phyloP scores from a whole-genome alignment of 2,888 invertebrate genomes.

The Acronicta leporina region DNA sequence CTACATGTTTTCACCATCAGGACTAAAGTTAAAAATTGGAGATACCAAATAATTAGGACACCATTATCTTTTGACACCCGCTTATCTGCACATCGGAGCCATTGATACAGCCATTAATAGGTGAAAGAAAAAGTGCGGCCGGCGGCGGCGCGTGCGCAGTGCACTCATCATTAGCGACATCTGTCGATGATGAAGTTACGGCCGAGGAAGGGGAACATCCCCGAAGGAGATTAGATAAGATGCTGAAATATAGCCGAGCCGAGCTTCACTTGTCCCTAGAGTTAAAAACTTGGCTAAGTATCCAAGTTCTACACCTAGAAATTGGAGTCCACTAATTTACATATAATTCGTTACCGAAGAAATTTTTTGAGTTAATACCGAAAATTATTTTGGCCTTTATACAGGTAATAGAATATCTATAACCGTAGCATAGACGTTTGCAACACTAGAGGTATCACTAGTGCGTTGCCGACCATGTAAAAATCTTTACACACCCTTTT shows the following conservation, averaged over 20 bases:
- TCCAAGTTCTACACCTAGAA: no score
- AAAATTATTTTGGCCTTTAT: no score
- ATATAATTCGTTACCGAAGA: no score
- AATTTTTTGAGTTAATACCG: no score
- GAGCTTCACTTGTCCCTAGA: background rate
- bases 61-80: slow-evolving; percentile 48
- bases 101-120: slow-evolving; percentile 57
- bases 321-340: no score
- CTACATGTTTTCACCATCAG: slow-evolving; percentile 33
- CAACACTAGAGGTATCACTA: no score
- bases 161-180: slow-evolving; percentile 48
- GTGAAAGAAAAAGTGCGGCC: slow-evolving; percentile 53
- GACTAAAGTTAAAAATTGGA: slow-evolving; percentile 6
- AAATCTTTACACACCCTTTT: no score
- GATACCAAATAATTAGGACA: slow-evolving; percentile 50
- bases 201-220: slow-evolving; percentile 13
- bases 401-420: no score
- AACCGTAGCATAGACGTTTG: no score
- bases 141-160: slow-evolving; percentile 60
- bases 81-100: slow-evolving; percentile 54
- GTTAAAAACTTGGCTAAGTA: no score
- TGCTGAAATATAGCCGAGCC: slow-evolving; percentile 49
- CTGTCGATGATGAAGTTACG: slow-evolving; percentile 41
- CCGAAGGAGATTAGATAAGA: slow-evolving; percentile 49
- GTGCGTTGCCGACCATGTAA: no score